These are phyloP conservation scores for Chionis minor DNA, from an alignment of 2,113 vertebrate genomes.

Conservation along the genomic window DNA sequence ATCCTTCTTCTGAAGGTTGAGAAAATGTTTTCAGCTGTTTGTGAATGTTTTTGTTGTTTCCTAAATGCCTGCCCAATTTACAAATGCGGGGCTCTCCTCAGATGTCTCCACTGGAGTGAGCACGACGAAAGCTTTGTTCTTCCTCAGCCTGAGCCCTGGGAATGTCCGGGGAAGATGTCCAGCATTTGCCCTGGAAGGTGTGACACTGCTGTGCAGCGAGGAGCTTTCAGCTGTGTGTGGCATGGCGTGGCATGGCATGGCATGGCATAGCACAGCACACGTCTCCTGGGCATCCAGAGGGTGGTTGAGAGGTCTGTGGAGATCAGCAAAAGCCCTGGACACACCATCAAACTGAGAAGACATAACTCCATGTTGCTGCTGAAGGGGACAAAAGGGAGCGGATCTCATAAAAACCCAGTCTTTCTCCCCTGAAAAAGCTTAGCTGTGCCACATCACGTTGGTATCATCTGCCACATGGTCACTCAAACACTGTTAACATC, in stretches of 20 bases:
- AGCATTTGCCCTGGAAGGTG: not conserved
- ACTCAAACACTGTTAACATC: not conserved
- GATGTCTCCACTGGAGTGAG: not conserved
- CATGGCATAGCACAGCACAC: not conserved
- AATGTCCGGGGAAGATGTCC: not conserved
- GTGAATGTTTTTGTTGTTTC: not conserved
- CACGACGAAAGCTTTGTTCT: not conserved
- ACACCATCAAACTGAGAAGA: fast-evolving
- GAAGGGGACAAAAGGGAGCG: not conserved
- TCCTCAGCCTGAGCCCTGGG: not conserved
- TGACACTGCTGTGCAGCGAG: not conserved
- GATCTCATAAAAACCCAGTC: not conserved
- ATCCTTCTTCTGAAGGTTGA: not conserved
- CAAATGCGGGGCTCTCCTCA: not conserved
- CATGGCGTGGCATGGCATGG: not conserved
- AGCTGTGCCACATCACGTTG: not conserved
- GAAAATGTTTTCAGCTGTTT: not conserved
- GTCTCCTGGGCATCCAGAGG: not conserved
- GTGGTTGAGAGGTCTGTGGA: not conserved
- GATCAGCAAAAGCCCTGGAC: not conserved
- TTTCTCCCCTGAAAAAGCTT: not conserved
- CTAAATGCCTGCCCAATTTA: not conserved
- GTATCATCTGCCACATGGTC: not conserved
- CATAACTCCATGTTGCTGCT: not conserved
- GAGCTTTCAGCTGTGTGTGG: not conserved